Conservation (phyloP, 2,797 vertebrate genomes). For the Mus minutoides region DNA sequence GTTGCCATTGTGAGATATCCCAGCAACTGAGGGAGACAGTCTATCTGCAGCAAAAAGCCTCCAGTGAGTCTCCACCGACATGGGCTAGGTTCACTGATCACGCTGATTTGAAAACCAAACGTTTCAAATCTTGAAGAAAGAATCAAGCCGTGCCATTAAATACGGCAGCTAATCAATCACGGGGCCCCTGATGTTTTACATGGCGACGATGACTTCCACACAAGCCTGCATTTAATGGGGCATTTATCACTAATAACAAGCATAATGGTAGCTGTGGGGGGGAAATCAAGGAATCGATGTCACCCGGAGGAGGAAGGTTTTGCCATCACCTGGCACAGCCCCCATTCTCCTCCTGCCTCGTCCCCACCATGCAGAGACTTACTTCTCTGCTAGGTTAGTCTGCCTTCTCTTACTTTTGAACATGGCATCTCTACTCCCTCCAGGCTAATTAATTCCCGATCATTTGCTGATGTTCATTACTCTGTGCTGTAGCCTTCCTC, state of each 20-base stretch:
- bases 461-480: not conserved
- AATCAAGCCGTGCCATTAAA: constrained; percentile 66
- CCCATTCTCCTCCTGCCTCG: not conserved
- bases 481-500: not conserved
- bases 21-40: not conserved
- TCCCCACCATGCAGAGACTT: not conserved
- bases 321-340: not conserved
- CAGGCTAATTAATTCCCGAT: not conserved
- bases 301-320: not conserved
- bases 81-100: constrained; percentile 19
- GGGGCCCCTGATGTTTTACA: constrained; percentile 26
- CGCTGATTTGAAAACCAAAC: constrained; percentile 72
- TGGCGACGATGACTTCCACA: not conserved
- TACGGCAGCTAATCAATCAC: constrained; percentile 66
- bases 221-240: constrained; percentile 59
- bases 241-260: constrained; percentile 80
- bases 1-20: not conserved
- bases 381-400: accelerated
- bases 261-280: constrained; percentile 60
- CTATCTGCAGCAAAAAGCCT: not conserved
- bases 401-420: not conserved
- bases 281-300: not conserved
- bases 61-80: not conserved
- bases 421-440: not conserved
- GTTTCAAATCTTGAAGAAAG: constrained; percentile 61